Evolutionary conservation across 1,140 invertebrate species (phyloP).

Genomic region (Anastrepha ludens): DNA sequence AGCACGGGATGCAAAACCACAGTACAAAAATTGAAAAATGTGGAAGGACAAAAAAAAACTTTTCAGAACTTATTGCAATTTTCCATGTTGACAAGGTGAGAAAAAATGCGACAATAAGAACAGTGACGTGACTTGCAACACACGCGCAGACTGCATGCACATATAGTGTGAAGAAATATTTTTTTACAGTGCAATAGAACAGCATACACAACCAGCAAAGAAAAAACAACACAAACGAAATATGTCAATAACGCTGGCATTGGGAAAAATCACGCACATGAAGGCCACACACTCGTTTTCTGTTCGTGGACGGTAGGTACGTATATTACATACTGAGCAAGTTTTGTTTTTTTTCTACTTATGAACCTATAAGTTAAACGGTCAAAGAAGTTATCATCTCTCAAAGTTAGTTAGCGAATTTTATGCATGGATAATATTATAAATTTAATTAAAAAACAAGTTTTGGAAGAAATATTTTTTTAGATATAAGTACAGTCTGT

Average conservation of each 20-base stretch:
- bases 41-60: not conserved
- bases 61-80: not conserved
- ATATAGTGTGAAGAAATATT: not conserved
- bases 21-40: conserved; percentile 13
- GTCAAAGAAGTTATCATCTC: too few species aligned
- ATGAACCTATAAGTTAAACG: too few species aligned
- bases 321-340: too few species aligned
- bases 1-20: not conserved
- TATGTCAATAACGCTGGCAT: not conserved
- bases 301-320: too few species aligned
- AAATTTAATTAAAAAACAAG: too few species aligned
- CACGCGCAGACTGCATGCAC: not conserved
- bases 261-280: not conserved
- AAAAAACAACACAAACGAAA: not conserved
- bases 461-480: too few species aligned
- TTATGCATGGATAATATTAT: too few species aligned
- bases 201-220: not conserved
- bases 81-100: not conserved
- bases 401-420: too few species aligned
- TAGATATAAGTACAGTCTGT: too few species aligned
- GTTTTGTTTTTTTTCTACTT: too few species aligned
- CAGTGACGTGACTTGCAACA: not conserved
- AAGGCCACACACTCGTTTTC: not conserved
- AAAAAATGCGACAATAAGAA: not conserved
- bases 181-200: not conserved